Percentiles rank a stretch among this genome's conserved stretches.
Conservation (phyloP, 1,140 invertebrate species). For the Lamellibrachia luymesi region DNA sequence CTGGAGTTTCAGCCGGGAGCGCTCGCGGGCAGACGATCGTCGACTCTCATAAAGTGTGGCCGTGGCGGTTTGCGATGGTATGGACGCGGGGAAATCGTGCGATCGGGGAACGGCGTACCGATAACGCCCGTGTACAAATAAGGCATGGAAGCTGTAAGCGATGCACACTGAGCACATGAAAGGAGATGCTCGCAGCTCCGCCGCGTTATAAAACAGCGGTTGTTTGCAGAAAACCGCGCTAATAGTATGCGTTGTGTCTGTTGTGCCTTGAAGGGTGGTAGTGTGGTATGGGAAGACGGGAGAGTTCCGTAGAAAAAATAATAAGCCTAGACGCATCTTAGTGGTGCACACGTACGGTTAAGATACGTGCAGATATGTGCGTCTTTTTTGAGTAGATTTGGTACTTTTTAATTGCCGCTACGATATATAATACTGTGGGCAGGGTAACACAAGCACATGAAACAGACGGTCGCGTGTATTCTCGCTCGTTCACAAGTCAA, state of each 20-base stretch:
- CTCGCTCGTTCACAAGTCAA: neutral
- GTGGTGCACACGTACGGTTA: neutral
- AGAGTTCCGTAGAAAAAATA: too few relatives aligned
- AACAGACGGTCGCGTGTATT: neutral
- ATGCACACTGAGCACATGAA: neutral
- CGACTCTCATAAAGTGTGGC: neutral
- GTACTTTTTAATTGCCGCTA: neutral
- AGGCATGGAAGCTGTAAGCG: neutral
- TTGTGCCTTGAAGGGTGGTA: neutral
- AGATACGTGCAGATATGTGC: neutral
- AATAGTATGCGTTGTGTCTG: neutral
- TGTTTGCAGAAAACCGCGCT: neutral
- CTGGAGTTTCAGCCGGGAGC: neutral
- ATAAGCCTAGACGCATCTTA: neutral
- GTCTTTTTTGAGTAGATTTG: neutral
- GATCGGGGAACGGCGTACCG: neutral
- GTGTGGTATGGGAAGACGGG: neutral
- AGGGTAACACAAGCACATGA: neutral
- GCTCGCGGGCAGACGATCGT: too few relatives aligned
- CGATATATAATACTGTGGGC: neutral
- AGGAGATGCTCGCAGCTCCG: neutral
- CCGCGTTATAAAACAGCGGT: neutral
- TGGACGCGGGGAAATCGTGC: neutral
- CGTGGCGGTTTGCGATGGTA: neutral
- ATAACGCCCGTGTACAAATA: neutral